These are phyloP conservation scores for Platycercus adscitus DNA, from an alignment of 2,113 vertebrate species.

Conservation along the genomic window DNA sequence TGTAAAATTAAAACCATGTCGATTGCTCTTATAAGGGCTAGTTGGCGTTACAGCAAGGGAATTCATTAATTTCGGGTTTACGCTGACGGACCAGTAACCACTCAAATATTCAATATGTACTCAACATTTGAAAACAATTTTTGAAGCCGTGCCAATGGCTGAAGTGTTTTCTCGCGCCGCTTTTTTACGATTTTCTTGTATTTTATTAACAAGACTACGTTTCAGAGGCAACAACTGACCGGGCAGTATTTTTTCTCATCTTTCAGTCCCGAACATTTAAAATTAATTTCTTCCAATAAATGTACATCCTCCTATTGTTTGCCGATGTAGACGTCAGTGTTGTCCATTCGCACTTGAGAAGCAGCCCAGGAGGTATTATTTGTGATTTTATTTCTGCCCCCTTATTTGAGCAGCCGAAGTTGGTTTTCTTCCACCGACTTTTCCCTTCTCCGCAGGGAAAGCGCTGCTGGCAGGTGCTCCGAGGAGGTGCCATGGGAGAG, in stretches of 20 bases:
- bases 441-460: not conserved
- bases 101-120: not conserved
- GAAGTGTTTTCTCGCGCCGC: not conserved
- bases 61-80: conserved; percentile 52
- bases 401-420: not conserved
- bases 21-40: conserved; percentile 39
- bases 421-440: not conserved
- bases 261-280: not conserved
- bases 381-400: not conserved
- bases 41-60: conserved; percentile 49
- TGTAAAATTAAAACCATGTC: conserved; percentile 54
- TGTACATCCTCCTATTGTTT: not conserved
- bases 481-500: not conserved
- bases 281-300: not conserved
- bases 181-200: not conserved
- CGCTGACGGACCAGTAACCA: not conserved
- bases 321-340: not conserved
- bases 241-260: not conserved
- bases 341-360: not conserved
- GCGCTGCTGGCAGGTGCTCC: not conserved
- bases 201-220: not conserved
- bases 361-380: not conserved
- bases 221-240: not conserved
- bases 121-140: not conserved
- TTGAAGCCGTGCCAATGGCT: not conserved